Evolutionary conservation across 2,888 invertebrate genomes (phyloP), one percentile per base, ranked within the genome.

Genomic region (Macaria liturata): DNA sequence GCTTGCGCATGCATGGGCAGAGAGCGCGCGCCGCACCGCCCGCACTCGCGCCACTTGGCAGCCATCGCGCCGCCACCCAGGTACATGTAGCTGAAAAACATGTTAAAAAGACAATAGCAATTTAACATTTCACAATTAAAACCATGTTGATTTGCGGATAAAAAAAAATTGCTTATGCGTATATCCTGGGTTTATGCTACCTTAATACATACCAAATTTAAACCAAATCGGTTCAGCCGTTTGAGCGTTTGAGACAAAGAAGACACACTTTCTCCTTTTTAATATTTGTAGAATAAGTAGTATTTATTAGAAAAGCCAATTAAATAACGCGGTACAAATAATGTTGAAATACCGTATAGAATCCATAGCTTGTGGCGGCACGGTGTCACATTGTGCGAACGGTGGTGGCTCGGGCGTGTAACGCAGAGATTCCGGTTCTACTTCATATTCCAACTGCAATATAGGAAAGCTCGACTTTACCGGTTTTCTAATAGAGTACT

Each of bases 401-500:
- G 93, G 87, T 47, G 93, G 94, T 9, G 94, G 89, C 64, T 95
- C 94, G 7, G 94, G 94, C 44, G 93, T 91, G 74, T 94, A 95
- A 39, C 95, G 93, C 54, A 97, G 85, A 62, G 93, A 94, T 65
- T 97, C 95, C 0, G 98, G 97, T 78, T 97, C 97, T 5, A 93
- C 93, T 46, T 95, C 95, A 76, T 96, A 97, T 69, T 96, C 96
- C 74, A 98, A 93, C 94, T 96, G 76, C 56, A 32, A 56, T 57
- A 55, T 32, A 32, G 32, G 46, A 47, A 43, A 47, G 9, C 2
- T 52, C 53, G 37, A 54, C 46, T 58, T 59, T 54, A 59, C 59
- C 54, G 59, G 48, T 59, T 46, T 32, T 59, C 3, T 9, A 40
- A 45, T 3, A 8, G 30, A 3, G 34, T 7, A 37, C 34, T 37